Evolutionary conservation across 1,140 invertebrate genomes (phyloP).

Genomic region (Patella vulgata): DNA sequence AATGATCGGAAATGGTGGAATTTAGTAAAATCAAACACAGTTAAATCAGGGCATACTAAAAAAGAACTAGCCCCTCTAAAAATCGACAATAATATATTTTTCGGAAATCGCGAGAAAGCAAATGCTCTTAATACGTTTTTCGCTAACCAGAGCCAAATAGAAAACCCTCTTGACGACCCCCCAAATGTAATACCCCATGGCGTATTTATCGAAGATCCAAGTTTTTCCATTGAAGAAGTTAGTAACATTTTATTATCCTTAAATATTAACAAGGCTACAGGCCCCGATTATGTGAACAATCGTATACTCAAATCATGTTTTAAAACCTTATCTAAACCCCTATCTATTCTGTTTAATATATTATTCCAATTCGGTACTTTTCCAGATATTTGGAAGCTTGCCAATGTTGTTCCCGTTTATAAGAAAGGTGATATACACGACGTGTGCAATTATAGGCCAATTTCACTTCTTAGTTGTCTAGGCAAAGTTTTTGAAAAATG

Average conservation of each 20-base stretch:
- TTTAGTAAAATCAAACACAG: neutral
- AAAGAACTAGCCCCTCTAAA: neutral
- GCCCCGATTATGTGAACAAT: constrained; percentile 12
- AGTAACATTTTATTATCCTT: too few species aligned
- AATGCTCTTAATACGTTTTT: neutral
- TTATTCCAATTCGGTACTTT: too few species aligned
- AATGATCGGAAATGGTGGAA: neutral
- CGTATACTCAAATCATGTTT: constrained; percentile 4
- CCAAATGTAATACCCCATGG: neutral
- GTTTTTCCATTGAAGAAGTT: neutral
- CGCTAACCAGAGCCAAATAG: neutral
- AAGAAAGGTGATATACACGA: constrained; percentile 21
- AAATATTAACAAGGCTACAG: constrained; percentile 12
- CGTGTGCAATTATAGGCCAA: constrained; percentile 24
- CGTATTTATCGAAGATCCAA: neutral
- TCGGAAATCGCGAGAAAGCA: neutral
- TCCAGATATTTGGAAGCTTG: too few species aligned
- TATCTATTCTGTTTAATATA: too few species aligned
- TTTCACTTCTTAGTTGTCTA: constrained; percentile 20
- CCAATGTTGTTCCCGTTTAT: too few species aligned
- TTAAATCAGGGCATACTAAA: neutral
- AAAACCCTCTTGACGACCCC: neutral
- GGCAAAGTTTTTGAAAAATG: constrained; percentile 23
- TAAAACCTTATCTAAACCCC: constrained; percentile 1
- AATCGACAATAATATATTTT: neutral